These are phyloP conservation scores for Nephrocerus scutellatus DNA, from an alignment of 2,888 invertebrate species.

Conservation along the genomic window DNA sequence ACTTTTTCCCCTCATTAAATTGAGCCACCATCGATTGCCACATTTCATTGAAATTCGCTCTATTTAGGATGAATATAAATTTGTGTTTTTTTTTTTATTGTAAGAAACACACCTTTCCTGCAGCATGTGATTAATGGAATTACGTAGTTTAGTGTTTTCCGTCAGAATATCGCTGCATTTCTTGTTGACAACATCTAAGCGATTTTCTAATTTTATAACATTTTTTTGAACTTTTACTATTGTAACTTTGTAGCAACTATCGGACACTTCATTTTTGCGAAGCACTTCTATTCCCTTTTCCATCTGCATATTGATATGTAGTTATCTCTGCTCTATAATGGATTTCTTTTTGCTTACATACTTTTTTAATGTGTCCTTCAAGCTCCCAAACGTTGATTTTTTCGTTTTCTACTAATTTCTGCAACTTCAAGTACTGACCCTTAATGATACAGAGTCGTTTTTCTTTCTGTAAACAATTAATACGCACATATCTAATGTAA, in stretches of 20 bases:
- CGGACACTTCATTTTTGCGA: conserved; percentile 48
- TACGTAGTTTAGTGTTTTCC: conserved; percentile 64
- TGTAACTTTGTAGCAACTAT: conserved; percentile 48
- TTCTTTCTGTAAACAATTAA: conserved; percentile 29
- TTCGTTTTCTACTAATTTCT: conserved; percentile 34
- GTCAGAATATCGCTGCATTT: conserved; percentile 68
- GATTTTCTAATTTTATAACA: conserved; percentile 64
- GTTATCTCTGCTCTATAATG: neutral
- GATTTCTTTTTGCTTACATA: conserved; percentile 9
- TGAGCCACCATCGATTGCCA: conserved; percentile 73
- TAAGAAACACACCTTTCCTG: conserved; percentile 58
- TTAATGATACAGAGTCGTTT: conserved; percentile 32
- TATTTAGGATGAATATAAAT: conserved; percentile 26
- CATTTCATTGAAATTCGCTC: conserved; percentile 72
- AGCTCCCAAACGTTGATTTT: conserved; percentile 47
- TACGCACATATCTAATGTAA: neutral
- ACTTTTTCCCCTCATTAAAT: conserved; percentile 69
- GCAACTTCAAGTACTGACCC: conserved; percentile 32
- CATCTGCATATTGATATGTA: conserved; percentile 25
- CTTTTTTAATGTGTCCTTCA: conserved; percentile 50
- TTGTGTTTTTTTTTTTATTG: neutral
- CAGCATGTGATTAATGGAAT: conserved; percentile 73
- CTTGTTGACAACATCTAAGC: conserved; percentile 67
- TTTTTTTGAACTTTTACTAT: conserved; percentile 46
- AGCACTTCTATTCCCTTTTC: conserved; percentile 43